Percentiles rank a stretch among this genome's conserved stretches.
Evolutionary conservation across 2,797 vertebrate species (phyloP).

Genomic region (Ispidina lecontei): DNA sequence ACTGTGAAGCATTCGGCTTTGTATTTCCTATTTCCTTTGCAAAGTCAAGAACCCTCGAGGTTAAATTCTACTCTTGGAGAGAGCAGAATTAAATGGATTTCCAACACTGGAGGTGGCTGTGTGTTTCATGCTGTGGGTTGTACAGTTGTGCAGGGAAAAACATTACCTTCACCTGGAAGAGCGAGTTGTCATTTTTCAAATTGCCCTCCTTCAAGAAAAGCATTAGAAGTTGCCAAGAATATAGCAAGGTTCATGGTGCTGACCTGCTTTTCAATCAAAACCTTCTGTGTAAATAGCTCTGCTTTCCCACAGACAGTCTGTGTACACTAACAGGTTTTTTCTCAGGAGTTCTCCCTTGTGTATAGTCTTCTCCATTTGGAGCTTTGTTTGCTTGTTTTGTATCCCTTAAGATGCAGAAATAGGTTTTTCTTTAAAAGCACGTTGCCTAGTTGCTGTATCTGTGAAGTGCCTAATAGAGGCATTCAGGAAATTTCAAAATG

Average conservation of each 20-base stretch:
- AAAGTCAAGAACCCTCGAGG: background rate
- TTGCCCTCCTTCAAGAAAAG: conserved; percentile 24
- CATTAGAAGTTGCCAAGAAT: conserved; percentile 29
- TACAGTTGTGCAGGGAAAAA: conserved; percentile 10
- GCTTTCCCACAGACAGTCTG: background rate
- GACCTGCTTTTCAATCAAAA: conserved; percentile 44
- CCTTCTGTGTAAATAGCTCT: conserved; percentile 25
- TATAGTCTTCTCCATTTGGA: background rate
- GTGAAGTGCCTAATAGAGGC: background rate
- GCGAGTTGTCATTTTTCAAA: conserved; percentile 36
- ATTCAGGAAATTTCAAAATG: background rate
- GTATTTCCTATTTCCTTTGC: background rate
- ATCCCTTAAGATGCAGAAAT: background rate
- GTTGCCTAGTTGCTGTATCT: background rate
- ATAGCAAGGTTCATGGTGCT: background rate
- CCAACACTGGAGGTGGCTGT: background rate
- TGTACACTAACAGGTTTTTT: background rate
- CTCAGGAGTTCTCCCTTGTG: conserved; percentile 15
- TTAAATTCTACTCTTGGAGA: background rate
- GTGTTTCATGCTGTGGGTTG: conserved; percentile 12
- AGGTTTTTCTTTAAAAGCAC: conserved; percentile 2
- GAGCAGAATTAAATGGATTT: conserved; percentile 20
- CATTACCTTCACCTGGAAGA: conserved; percentile 36
- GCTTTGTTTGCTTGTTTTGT: background rate
- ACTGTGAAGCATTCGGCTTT: background rate